Evolutionary conservation across 2,113 vertebrate genomes (phyloP), one percentile per base, ranked within the genome.

Genomic region (Mirounga angustirostris): DNA sequence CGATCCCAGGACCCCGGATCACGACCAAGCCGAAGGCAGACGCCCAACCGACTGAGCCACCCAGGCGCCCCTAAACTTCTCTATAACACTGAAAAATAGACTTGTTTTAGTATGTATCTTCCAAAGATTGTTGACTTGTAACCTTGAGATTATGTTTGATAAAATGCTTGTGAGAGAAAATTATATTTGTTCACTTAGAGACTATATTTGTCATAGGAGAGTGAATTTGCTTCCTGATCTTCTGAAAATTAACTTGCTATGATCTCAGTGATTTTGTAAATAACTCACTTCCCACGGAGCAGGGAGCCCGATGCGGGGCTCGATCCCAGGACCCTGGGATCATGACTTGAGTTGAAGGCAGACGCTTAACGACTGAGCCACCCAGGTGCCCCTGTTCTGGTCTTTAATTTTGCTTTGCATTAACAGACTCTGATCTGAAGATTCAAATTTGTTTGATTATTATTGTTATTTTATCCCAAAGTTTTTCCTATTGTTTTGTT

Each of bases 81-180:
- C 28, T 30, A 30, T 13, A 65, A 65, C 63, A 65, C 30, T 65
- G 63, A 24, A 74, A 74, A 13, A 74, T 63, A 89, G 24, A 33
- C 56, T 85, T 61, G 81, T 74, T 76, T 85, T 54, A 78, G 43
- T 86, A 78, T 33, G 33, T 36, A 30, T 78, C 58, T 86, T 93
- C 5, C 26, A 78, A 86, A 93, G 58, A 43, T 22, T 78, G 4
- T 78, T 33, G 18, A 40, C n/a, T 93, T 86, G 19, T 65, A 86
- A 43, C 59, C 43, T 78, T 56, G 73, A 87, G 46, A 54, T 54
- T 56, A 22, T 43, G 82, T 78, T 56, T 79, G 73, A 87, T 26
- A 86, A 86, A 73, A 58, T 91, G 19, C 63, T 73, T 82, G 65
- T 78, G 69, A 85, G 36, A 91, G 59, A 78, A 84, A 95, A 78